A percentile compares a stretch with the other conserved stretches of the same genome.
Conservation (phyloP, 2,797 vertebrate genomes). For the Cossypha dichroa region DNA sequence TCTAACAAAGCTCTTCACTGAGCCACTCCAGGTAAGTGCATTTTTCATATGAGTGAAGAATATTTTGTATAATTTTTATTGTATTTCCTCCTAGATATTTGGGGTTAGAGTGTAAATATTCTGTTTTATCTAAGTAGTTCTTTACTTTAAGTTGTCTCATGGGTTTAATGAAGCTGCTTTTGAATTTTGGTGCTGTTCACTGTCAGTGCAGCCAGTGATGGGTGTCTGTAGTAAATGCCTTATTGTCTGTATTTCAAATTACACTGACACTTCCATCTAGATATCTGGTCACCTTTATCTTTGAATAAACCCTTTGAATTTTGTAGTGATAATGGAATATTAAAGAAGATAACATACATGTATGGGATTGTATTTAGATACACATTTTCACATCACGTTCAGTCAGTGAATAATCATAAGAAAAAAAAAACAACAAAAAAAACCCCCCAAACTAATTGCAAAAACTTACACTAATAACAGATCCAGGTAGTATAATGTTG, state of each 20-base stretch:
- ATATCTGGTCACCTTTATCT: not conserved
- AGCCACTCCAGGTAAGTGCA: not conserved
- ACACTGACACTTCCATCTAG: not conserved
- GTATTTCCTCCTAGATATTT: not conserved
- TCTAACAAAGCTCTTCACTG: not conserved
- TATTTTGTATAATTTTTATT: no score
- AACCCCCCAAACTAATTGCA: not conserved
- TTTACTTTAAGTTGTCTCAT: not conserved
- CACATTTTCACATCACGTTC: not conserved
- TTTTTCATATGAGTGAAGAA: not conserved
- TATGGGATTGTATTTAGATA: not conserved
- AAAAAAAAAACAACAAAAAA: no score
- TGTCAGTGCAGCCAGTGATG: not conserved
- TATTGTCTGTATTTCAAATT: not conserved
- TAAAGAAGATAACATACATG: not conserved
- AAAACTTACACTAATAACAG: not conserved
- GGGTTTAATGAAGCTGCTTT: fast-evolving
- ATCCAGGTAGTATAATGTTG: not conserved
- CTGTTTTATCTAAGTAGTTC: not conserved
- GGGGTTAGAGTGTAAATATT: not conserved
- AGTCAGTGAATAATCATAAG: not conserved
- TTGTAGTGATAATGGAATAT: not conserved
- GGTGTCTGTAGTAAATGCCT: not conserved
- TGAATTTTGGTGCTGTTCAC: not conserved
- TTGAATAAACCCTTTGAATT: not conserved